Percentiles rank a stretch among this genome's conserved stretches.
Evolutionary conservation across 1,140 invertebrate genomes (phyloP).

Genomic region (Drosophila santomea): DNA sequence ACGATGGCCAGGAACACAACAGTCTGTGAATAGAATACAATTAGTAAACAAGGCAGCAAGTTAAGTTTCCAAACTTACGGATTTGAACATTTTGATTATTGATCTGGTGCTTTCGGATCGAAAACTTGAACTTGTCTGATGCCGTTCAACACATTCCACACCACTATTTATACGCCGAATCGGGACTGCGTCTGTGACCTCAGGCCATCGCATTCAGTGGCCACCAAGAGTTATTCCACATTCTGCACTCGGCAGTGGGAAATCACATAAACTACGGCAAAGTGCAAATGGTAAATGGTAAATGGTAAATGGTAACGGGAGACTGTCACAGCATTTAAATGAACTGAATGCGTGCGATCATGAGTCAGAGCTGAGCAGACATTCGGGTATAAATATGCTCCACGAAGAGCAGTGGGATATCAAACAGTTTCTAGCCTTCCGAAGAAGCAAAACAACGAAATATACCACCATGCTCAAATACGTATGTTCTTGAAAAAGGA

Average conservation of each 20-base stretch:
- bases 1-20: conserved; percentile 76
- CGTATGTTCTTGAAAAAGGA: conserved; percentile 29
- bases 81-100: conserved; percentile 71
- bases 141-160: neutral
- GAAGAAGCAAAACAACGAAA: conserved; percentile 23
- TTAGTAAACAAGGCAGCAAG: neutral
- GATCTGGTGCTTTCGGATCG: conserved; percentile 4
- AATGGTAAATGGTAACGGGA: neutral
- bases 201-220: neutral
- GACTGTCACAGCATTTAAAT: neutral
- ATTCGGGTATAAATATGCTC: conserved; percentile 45
- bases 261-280: neutral
- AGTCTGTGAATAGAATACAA: conserved; percentile 24
- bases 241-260: neutral
- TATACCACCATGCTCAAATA: conserved; percentile 69
- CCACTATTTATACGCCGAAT: neutral
- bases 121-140: conserved; percentile 40
- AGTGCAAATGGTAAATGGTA: neutral
- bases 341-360: neutral
- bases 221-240: conserved; percentile 1
- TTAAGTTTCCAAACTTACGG: conserved; percentile 29
- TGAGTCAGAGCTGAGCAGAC: neutral
- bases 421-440: conserved; percentile 38
- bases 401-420: conserved; percentile 11
- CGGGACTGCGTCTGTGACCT: neutral